Percentiles rank a stretch among this genome's conserved stretches.
phyloP scores from a whole-genome alignment of 2,888 invertebrate species.

The Thereva nobilitata region DNA sequence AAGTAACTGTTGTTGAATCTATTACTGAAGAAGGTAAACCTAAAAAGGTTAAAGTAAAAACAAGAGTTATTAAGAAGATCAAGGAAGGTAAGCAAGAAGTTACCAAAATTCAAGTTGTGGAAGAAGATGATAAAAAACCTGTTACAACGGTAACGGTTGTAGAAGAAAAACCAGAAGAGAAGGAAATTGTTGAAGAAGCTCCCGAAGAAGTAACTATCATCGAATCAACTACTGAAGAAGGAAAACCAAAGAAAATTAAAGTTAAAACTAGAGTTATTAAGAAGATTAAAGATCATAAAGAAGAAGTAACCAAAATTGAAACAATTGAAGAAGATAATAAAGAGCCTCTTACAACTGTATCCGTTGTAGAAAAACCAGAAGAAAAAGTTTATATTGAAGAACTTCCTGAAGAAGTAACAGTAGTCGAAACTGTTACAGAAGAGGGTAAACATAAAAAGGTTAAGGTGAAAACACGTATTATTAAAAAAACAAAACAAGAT shows the following conservation, averaged over 20 bases:
- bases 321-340: conserved; percentile 50
- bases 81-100: conserved; percentile 49
- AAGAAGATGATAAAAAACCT: conserved; percentile 50
- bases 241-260: conserved; percentile 50
- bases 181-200: conserved; percentile 40
- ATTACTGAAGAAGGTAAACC: conserved; percentile 48
- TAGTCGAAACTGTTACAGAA: conserved; percentile 41
- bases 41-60: conserved; percentile 45
- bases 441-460: conserved; percentile 47
- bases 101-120: conserved; percentile 52
- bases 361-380: conserved; percentile 51
- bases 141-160: conserved; percentile 47
- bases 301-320: conserved; percentile 53
- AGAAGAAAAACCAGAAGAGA: conserved; percentile 47
- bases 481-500: conserved; percentile 52
- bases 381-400: conserved; percentile 36
- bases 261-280: conserved; percentile 52
- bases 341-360: conserved; percentile 50
- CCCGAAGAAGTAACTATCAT: conserved; percentile 52
- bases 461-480: conserved; percentile 49
- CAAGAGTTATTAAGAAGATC: conserved; percentile 43
- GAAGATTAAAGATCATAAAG: conserved; percentile 48
- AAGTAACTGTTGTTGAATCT: conserved; percentile 45
- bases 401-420: conserved; percentile 42
- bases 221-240: conserved; percentile 54